Evolutionary conservation across 2,888 invertebrate species (phyloP).

Genomic region (Drosophila atroscutellata): DNA sequence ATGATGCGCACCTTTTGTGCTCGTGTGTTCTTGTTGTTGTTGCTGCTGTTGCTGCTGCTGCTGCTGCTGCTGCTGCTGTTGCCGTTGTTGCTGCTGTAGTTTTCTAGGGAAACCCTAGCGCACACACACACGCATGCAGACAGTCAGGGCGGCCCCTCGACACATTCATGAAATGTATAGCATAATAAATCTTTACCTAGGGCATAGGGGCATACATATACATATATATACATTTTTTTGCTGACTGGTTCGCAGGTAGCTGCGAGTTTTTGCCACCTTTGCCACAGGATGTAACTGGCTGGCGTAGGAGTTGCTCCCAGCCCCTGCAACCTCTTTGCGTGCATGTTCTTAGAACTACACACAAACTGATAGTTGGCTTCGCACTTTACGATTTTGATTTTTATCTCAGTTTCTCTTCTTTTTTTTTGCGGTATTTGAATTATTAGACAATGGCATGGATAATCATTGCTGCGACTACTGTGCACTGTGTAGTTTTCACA

Average conservation of each 20-base stretch:
- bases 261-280: constrained; percentile 77
- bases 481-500: constrained; percentile 28
- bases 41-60: constrained; percentile 20
- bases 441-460: constrained; percentile 68
- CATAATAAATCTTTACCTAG: constrained; percentile 78
- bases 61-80: constrained; percentile 19
- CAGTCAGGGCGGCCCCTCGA: constrained; percentile 46
- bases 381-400: constrained; percentile 76
- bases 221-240: constrained; percentile 35
- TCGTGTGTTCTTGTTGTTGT: constrained; percentile 39
- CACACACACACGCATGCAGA: constrained; percentile 34
- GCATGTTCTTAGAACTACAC: constrained; percentile 57
- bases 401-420: constrained; percentile 56
- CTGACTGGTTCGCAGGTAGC: constrained; percentile 65
- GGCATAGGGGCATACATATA: constrained; percentile 31
- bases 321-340: constrained; percentile 22
- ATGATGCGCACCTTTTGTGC: constrained; percentile 78
- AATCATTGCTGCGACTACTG: constrained; percentile 72
- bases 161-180: constrained; percentile 80
- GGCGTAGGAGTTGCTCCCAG: constrained; percentile 64
- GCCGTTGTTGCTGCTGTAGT: constrained; percentile 52
- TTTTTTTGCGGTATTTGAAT: constrained; percentile 68
- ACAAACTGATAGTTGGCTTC: constrained; percentile 37
- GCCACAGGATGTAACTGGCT: constrained; percentile 75
- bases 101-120: constrained; percentile 78